Evolutionary conservation across 2,888 invertebrate species (phyloP).

Genomic region (Agrenia bidenticulata): DNA sequence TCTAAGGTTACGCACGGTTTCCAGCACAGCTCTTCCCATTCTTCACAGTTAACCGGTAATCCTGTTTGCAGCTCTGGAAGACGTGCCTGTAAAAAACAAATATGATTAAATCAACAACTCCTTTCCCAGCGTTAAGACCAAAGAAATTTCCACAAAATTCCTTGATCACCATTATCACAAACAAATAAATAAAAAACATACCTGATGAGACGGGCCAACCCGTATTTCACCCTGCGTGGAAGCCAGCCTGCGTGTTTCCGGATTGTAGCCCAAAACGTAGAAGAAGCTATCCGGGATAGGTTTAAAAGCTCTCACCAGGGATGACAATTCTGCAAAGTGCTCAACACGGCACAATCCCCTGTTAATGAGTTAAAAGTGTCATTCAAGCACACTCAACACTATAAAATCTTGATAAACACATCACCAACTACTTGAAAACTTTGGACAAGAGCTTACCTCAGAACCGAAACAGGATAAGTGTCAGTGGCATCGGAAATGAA

Average conservation of each 20-base stretch:
- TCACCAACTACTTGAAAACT: background rate
- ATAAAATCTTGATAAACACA: background rate
- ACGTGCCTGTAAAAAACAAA: conserved; percentile 60
- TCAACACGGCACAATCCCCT: conserved; percentile 62
- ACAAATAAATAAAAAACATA: conserved; percentile 28
- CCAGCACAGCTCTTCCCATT: conserved; percentile 89
- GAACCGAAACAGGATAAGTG: conserved; percentile 59
- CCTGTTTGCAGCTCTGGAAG: conserved; percentile 63
- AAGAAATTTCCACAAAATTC: background rate
- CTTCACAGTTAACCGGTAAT: conserved; percentile 58
- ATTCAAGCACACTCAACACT: background rate
- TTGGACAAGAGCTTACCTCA: conserved; percentile 59
- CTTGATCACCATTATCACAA: background rate
- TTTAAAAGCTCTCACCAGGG: conserved; percentile 57
- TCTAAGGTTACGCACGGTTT: conserved; percentile 89
- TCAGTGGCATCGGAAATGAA: conserved; percentile 61
- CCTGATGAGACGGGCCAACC: conserved; percentile 64
- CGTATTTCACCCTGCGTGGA: conserved; percentile 62
- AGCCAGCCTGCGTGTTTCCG: conserved; percentile 58
- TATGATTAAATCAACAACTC: conserved; percentile 1
- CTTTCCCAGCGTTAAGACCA: too few species aligned
- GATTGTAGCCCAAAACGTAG: conserved; percentile 60
- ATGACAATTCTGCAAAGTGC: conserved; percentile 60
- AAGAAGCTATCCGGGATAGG: conserved; percentile 60
- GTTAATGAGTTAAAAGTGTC: conserved; percentile 28